Percentiles rank a stretch among this genome's conserved stretches.
These are phyloP conservation scores for Pelmatolapia mariae DNA, from an alignment of 2,113 vertebrate species.

Conservation along the genomic window DNA sequence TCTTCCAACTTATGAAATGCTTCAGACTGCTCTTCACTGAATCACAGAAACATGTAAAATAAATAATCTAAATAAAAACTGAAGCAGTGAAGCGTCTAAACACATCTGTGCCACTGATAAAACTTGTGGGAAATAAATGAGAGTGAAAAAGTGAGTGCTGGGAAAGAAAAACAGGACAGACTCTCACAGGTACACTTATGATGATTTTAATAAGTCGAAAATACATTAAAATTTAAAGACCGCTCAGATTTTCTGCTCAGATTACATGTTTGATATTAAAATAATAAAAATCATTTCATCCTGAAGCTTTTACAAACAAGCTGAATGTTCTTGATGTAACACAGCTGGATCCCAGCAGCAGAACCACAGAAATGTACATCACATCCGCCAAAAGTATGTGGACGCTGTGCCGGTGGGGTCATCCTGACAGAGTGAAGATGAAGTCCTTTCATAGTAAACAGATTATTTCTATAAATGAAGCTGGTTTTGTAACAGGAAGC, in stretches of 20 bases:
- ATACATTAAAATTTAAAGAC: neutral
- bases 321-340: neutral
- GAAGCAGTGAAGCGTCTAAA: neutral
- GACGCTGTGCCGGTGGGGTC: neutral
- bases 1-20: neutral
- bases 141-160: neutral
- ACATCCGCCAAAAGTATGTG: neutral
- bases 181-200: neutral
- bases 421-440: neutral
- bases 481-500: neutral
- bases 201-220: neutral
- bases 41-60: neutral
- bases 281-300: neutral
- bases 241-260: neutral
- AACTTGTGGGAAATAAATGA: neutral
- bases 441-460: neutral
- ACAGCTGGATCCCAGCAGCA: neutral
- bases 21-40: neutral
- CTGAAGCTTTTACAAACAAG: neutral
- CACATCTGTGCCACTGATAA: neutral
- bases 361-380: neutral
- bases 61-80: neutral
- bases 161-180: neutral
- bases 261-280: neutral
- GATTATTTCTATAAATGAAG: neutral